Conservation (phyloP, 2,888 invertebrate species). For the Tachystola acroxantha region DNA sequence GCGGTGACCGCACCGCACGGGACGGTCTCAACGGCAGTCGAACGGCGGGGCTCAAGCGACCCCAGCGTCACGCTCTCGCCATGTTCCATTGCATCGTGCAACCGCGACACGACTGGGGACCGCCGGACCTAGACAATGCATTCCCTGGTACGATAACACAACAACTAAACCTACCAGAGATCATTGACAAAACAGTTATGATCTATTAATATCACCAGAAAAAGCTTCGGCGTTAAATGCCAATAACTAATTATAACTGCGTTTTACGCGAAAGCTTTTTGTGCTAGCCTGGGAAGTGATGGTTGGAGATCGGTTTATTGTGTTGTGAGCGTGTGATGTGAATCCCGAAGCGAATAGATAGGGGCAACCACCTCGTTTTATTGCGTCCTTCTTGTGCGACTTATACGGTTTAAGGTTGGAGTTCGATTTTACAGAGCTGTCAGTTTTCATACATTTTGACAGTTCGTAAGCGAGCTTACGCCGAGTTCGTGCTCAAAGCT, state of each 20-base stretch:
- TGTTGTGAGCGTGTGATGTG: slow-evolving; percentile 12
- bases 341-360: not conserved
- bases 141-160: slow-evolving; percentile 81
- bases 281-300: slow-evolving; percentile 13
- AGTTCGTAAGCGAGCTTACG: no score
- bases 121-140: slow-evolving; percentile 84
- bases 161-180: not conserved
- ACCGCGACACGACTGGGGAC: slow-evolving; percentile 86
- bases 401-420: no score
- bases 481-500: no score
- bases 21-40: slow-evolving; percentile 19
- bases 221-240: slow-evolving; percentile 29
- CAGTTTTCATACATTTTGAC: no score
- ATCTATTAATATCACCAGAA: slow-evolving; percentile 31
- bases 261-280: slow-evolving; percentile 22
- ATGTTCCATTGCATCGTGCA: slow-evolving; percentile 93
- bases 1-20: slow-evolving; percentile 19
- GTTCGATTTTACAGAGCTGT: no score
- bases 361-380: not conserved
- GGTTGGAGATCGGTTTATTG: slow-evolving; percentile 10
- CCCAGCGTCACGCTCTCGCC: slow-evolving; percentile 26
- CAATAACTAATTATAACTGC: slow-evolving; percentile 46
- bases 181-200: slow-evolving; percentile 12
- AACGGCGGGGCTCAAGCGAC: slow-evolving; percentile 27
- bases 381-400: not conserved